These are phyloP conservation scores for Sebastes miniatus DNA, from an alignment of 2,797 vertebrate species.

Conservation along the genomic window DNA sequence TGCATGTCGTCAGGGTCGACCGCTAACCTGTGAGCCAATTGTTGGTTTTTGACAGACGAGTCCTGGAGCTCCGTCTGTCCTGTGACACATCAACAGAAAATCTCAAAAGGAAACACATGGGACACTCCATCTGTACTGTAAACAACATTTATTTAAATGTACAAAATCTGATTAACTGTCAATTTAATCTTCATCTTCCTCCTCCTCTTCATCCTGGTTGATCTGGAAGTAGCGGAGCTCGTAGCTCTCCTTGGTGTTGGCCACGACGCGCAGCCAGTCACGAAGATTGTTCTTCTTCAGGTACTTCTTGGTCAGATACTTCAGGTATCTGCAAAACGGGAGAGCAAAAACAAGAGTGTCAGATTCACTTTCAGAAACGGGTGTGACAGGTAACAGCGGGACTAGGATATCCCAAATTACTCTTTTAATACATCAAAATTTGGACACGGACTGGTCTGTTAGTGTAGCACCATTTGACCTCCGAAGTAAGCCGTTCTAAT, in stretches of 20 bases:
- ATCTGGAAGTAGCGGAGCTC: conserved; percentile 98
- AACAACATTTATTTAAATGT: conserved; percentile 64
- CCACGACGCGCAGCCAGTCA: conserved; percentile 96
- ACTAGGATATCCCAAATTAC: neutral
- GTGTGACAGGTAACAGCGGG: neutral
- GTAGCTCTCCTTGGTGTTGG: conserved; percentile 96
- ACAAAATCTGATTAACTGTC: conserved; percentile 45
- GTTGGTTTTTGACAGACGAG: neutral
- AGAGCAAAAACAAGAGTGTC: neutral
- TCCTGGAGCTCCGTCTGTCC: neutral
- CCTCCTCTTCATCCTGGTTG: conserved; percentile 96
- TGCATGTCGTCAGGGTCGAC: neutral
- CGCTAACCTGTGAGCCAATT: neutral
- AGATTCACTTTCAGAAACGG: too few relatives aligned
- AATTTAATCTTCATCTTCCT: conserved; percentile 92
- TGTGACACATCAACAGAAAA: neutral
- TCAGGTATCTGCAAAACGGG: conserved; percentile 86
- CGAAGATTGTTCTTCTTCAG: conserved; percentile 96
- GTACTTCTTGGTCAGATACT: conserved; percentile 98
- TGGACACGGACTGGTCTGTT: neutral
- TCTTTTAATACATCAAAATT: neutral
- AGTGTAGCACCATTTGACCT: neutral
- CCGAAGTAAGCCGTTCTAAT: neutral
- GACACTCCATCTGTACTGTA: conserved; percentile 19
- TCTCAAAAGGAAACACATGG: neutral